Evolutionary conservation across 2,888 invertebrate species (phyloP).

Genomic region (Baccha elongata): DNA sequence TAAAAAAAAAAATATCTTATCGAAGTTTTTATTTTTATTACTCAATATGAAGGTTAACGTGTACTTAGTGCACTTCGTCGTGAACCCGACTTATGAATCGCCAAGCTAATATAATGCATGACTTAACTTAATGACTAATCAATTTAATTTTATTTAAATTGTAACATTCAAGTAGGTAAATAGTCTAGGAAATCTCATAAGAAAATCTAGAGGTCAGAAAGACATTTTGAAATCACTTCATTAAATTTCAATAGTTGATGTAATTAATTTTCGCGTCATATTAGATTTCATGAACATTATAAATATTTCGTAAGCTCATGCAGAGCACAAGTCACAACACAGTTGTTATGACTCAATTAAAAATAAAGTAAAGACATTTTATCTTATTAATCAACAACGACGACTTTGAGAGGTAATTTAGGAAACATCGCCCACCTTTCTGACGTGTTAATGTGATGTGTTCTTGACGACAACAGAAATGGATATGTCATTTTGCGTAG

Average conservation of each 20-base stretch:
- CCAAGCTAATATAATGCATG: neutral
- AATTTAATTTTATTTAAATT: too few relatives aligned
- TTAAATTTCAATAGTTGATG: slow-evolving; percentile 1
- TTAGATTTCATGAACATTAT: neutral
- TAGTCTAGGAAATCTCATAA: too few relatives aligned
- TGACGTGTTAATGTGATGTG: neutral
- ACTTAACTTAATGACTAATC: slow-evolving; percentile 5
- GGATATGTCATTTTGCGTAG: neutral
- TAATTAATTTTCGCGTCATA: neutral
- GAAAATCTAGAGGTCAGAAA: neutral
- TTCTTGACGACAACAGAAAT: neutral
- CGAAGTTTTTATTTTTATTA: neutral
- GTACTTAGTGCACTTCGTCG: neutral
- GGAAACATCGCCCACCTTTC: neutral
- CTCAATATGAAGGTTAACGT: neutral
- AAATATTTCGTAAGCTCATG: neutral
- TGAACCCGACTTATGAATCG: neutral
- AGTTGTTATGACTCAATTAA: neutral
- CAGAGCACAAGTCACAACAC: too few relatives aligned
- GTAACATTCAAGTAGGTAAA: too few relatives aligned
- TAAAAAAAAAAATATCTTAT: too few relatives aligned
- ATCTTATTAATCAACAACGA: neutral
- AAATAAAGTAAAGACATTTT: neutral
- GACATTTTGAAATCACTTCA: neutral
- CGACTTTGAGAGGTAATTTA: neutral